These are phyloP conservation scores for Macropis europaea DNA, from an alignment of 2,888 invertebrate genomes.

Conservation along the genomic window DNA sequence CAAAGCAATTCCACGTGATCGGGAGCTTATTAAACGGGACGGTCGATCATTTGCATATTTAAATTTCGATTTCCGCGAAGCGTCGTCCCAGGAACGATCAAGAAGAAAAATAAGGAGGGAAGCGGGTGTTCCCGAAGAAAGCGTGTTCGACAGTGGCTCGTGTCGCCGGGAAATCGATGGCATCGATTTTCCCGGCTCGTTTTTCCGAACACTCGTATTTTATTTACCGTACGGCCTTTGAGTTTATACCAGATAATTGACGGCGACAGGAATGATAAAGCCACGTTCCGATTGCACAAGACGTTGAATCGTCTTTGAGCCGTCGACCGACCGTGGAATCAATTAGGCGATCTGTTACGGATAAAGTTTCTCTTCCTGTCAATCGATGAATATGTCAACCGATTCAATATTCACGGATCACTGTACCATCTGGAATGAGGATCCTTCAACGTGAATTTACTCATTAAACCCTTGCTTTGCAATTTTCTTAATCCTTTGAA, in stretches of 20 bases:
- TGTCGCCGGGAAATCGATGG: background rate
- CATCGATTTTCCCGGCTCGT: constrained; percentile 3
- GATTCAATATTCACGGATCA: constrained; percentile 44
- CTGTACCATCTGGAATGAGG: background rate
- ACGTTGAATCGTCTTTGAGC: constrained; percentile 23
- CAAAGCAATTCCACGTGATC: background rate
- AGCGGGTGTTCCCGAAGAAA: background rate
- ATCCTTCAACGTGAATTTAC: constrained; percentile 12
- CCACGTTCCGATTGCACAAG: background rate
- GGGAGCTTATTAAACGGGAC: constrained; percentile 65
- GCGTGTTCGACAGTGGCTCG: no score
- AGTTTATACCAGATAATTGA: constrained; percentile 30
- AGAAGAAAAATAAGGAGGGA: background rate
- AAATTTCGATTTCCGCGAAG: constrained; percentile 55
- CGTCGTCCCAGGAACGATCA: background rate
- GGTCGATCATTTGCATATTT: constrained; percentile 66
- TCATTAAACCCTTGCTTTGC: no score
- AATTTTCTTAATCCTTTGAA: no score
- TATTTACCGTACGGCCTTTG: constrained; percentile 1
- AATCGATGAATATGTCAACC: constrained; percentile 37
- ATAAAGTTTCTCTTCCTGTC: constrained; percentile 42
- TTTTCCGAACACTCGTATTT: background rate
- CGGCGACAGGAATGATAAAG: constrained; percentile 12
- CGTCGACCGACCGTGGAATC: constrained; percentile 45
- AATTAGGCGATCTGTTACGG: constrained; percentile 53